Conservation (phyloP, 2,888 invertebrate species). For the Nomada ruficornis region DNA sequence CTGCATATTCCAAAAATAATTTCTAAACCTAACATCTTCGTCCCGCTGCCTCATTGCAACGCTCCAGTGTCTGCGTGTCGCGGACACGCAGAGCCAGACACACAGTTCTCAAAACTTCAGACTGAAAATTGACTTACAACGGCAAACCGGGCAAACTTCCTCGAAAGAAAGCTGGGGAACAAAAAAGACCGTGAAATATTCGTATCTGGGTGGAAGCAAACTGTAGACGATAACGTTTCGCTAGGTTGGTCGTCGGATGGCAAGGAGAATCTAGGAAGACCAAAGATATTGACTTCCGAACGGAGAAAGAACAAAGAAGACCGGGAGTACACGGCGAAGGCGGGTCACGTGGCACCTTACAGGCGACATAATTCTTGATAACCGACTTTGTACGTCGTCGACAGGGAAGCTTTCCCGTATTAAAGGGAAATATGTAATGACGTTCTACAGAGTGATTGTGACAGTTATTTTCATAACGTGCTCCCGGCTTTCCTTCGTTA, state of each 20-base stretch:
- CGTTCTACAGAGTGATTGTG: constrained; percentile 30
- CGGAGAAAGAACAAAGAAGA: constrained; percentile 69
- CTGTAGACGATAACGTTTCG: constrained; percentile 42
- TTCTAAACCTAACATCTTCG: neutral
- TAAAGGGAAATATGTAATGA: constrained; percentile 54
- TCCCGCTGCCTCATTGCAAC: neutral
- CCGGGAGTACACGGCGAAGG: constrained; percentile 79
- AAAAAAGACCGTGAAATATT: neutral
- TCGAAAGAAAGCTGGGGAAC: constrained; percentile 30
- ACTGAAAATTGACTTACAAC: constrained; percentile 52
- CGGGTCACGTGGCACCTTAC: constrained; percentile 77
- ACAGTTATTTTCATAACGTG: constrained; percentile 44
- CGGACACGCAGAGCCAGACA: neutral
- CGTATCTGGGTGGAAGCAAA: constrained; percentile 14
- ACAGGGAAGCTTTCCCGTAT: constrained; percentile 65
- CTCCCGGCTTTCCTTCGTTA: constrained; percentile 30
- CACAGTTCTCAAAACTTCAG: constrained; percentile 9
- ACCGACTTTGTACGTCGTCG: constrained; percentile 73
- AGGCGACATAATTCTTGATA: constrained; percentile 79
- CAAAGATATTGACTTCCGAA: constrained; percentile 56
- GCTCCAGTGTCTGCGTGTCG: neutral
- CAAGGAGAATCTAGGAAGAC: constrained; percentile 36
- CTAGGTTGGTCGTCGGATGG: constrained; percentile 10
- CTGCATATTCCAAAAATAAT: neutral
- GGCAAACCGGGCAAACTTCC: constrained; percentile 18